Evolutionary conservation across 2,888 invertebrate species (phyloP).

Genomic region (Xiphydria camelus): DNA sequence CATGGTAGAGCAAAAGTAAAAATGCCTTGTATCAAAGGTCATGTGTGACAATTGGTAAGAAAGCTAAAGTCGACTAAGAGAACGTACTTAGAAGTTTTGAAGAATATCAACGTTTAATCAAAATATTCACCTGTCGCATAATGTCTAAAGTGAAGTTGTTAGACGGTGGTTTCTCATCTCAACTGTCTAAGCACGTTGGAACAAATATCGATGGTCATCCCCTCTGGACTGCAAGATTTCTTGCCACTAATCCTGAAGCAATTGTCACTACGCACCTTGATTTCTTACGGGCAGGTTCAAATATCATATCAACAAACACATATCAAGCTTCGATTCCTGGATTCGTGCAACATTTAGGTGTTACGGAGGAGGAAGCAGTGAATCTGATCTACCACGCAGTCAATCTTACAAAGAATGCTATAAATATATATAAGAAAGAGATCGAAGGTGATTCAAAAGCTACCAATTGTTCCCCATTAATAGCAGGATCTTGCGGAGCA

Average conservation of each 20-base stretch:
- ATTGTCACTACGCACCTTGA: slow-evolving; percentile 81
- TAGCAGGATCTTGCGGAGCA: slow-evolving; percentile 90
- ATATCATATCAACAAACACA: slow-evolving; percentile 84
- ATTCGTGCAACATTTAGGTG: slow-evolving; percentile 73
- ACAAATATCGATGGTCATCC: slow-evolving; percentile 82
- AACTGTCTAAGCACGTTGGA: slow-evolving; percentile 75
- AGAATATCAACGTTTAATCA: too few relatives aligned
- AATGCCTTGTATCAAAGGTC: too few relatives aligned
- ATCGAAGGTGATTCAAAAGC: slow-evolving; percentile 61
- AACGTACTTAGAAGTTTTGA: too few relatives aligned
- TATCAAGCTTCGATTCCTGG: slow-evolving; percentile 86
- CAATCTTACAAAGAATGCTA: slow-evolving; percentile 73
- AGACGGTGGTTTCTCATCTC: slow-evolving; percentile 82
- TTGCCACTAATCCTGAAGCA: slow-evolving; percentile 78
- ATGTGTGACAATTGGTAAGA: too few relatives aligned
- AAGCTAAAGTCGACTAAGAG: too few relatives aligned
- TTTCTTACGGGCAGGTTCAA: slow-evolving; percentile 83
- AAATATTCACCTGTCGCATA: too few relatives aligned
- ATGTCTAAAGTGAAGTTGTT: slow-evolving; percentile 49
- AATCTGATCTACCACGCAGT: slow-evolving; percentile 77
- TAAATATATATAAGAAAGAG: slow-evolving; percentile 47
- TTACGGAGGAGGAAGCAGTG: slow-evolving; percentile 70
- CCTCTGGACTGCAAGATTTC: slow-evolving; percentile 84
- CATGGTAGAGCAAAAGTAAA: too few relatives aligned
- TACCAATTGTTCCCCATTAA: slow-evolving; percentile 60